Evolutionary conservation across 1,140 invertebrate genomes (phyloP).

Genomic region (Cotesia typhae): DNA sequence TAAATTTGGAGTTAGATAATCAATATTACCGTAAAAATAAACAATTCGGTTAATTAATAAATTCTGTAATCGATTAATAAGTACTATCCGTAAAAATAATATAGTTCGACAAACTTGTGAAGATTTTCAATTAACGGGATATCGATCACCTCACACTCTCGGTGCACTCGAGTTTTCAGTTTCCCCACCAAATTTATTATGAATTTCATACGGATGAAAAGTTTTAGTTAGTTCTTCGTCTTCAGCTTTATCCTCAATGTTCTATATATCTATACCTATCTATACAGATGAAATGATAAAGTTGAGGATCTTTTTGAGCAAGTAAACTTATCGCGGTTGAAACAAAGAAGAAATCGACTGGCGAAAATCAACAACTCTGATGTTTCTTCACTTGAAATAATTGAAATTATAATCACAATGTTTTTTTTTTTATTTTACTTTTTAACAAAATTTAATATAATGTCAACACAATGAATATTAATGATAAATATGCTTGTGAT

Average conservation of each 20-base stretch:
- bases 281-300: background rate
- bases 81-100: background rate
- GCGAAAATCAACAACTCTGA: no score
- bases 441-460: no score
- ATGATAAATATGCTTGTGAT: no score
- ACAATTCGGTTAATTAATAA: no score
- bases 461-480: background rate
- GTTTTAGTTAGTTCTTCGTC: conserved; percentile 18
- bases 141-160: conserved; percentile 12
- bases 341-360: background rate
- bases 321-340: background rate
- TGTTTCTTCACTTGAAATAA: no score
- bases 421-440: no score
- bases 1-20: no score
- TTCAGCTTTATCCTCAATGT: background rate
- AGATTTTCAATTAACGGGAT: conserved; percentile 22
- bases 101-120: background rate
- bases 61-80: background rate
- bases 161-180: conserved; percentile 7
- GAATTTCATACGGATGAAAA: conserved; percentile 35
- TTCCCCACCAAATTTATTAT: conserved; percentile 35
- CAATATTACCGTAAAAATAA: no score
- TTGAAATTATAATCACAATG: no score
- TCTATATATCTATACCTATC: background rate
- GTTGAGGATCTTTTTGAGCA: background rate